A percentile compares a stretch with the other conserved stretches of the same genome.
These are phyloP conservation scores for Gopherus evgoodei DNA, from an alignment of 2,113 vertebrate genomes.

Conservation along the genomic window DNA sequence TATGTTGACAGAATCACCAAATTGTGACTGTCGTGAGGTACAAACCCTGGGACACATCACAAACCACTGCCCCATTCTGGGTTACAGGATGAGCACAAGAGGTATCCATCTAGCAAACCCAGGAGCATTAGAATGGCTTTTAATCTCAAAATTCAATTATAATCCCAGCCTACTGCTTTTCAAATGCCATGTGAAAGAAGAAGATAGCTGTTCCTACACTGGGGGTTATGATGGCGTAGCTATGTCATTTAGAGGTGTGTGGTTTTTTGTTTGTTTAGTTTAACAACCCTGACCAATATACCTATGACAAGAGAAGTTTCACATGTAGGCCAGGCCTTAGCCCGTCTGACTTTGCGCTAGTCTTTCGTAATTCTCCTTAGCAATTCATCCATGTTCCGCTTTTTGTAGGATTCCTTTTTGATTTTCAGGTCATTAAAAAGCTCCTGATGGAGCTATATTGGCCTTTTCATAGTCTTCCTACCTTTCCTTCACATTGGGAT, in stretches of 20 bases:
- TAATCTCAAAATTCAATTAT: too few relatives aligned
- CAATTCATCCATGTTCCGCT: not conserved
- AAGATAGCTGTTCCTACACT: too few relatives aligned
- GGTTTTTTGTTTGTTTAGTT: not conserved
- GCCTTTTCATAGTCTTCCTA: not conserved
- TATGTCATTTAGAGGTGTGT: not conserved
- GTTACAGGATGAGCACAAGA: too few relatives aligned
- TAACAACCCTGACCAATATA: not conserved
- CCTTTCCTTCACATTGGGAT: not conserved
- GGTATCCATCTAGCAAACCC: too few relatives aligned
- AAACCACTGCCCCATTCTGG: too few relatives aligned
- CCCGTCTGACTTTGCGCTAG: not conserved
- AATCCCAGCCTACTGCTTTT: too few relatives aligned
- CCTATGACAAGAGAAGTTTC: not conserved
- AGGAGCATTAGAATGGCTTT: too few relatives aligned
- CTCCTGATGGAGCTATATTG: not conserved
- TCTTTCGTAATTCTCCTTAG: not conserved
- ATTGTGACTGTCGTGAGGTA: too few relatives aligned
- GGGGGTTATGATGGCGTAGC: too few relatives aligned
- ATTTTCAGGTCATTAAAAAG: not conserved
- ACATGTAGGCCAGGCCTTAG: not conserved
- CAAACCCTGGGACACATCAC: too few relatives aligned
- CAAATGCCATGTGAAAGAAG: too few relatives aligned
- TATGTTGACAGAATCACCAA: too few relatives aligned
- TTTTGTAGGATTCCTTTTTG: not conserved